Conservation (phyloP, 1,140 invertebrate species). For the Drosophila malerkotliana region DNA sequence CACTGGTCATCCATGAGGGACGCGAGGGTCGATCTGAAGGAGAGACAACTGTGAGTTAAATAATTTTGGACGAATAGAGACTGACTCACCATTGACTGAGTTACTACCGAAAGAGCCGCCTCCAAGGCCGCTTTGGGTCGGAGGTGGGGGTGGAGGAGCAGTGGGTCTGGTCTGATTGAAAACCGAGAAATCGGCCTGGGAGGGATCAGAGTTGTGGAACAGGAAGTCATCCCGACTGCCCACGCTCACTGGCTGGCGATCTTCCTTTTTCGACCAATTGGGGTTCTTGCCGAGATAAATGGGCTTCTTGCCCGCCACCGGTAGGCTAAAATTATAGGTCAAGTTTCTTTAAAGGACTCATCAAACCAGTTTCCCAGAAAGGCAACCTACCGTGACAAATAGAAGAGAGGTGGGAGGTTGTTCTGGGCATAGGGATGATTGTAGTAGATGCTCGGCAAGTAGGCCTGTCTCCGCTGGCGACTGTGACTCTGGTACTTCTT, state of each 20-base stretch:
- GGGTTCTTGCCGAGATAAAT: slow-evolving; percentile 3
- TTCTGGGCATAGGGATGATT: slow-evolving; percentile 9
- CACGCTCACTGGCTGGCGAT: slow-evolving; percentile 6
- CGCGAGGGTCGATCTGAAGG: no score
- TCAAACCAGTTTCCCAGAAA: background rate
- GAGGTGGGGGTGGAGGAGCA: background rate
- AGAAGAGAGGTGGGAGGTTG: background rate
- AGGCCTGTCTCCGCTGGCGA: slow-evolving; percentile 57
- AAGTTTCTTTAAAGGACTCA: no score
- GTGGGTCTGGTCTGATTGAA: slow-evolving; percentile 27
- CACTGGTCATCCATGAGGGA: no score
- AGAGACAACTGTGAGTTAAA: no score
- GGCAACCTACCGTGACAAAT: slow-evolving; percentile 4
- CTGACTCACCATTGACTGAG: background rate
- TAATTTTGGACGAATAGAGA: no score
- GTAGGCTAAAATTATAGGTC: slow-evolving; percentile 16
- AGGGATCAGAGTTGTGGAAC: slow-evolving; percentile 52
- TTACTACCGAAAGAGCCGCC: no score
- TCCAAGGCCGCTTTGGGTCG: no score
- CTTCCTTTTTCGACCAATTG: slow-evolving; percentile 6
- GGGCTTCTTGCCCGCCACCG: slow-evolving; percentile 30
- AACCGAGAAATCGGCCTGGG: slow-evolving; percentile 43
- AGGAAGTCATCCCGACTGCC: slow-evolving; percentile 19
- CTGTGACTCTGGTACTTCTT: slow-evolving; percentile 63
- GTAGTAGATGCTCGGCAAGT: slow-evolving; percentile 1